Base-by-base conservation (phyloP, 2,113 vertebrate species). In the Kryptolebias marmoratus region DNA sequence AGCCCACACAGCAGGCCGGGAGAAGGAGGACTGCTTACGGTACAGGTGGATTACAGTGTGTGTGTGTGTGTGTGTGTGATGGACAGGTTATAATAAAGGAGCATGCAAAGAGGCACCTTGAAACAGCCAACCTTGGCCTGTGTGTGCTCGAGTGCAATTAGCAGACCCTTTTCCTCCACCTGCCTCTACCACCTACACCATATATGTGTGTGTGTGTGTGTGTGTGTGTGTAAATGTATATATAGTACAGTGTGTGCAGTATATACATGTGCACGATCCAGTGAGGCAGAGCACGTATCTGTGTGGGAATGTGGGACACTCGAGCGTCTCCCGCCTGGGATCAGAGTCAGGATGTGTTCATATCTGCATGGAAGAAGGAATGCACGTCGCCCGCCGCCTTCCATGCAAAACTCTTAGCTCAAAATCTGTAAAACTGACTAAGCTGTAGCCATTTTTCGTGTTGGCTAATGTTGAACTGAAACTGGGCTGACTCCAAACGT, bases 71-170 rank as follows among this genome's bases (percentile, higher is more conserved):
- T 30, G 54, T 31, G 13, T 57, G 55, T 36, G 90, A 90, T 84
- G 78, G 90, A 83, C 90, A 88, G 85, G 82, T 80, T 79, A 81
- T 86, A 86, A 91, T 90, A 90, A 91, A 89, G 88, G 73, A 83
- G 75, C 79, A 80, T 11, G 68, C 79, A 84, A 86, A 87, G 84
- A 87, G 88, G 80, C 89, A 79, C 86, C 87, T 89, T 78, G 78
- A 91, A 92, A 87, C 87, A 87, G 83, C 83, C 70, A 60, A 82
- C 72, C 83, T 88, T 73, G 57, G 77, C 75, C 87, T 85, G 75
- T 52, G 64, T 88, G 86, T 69, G 75, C 71, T 87, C 64, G 64
- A 78, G 86, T 86, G 88, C 90, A 93, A 90, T 90, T 92, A 92
- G 84, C 71, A 66, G 79, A 84, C 73, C 68, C 39, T 64, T 77